Evolutionary conservation across 2,113 vertebrate genomes (phyloP), one percentile per base, ranked within the genome.

Genomic region (Rhinoderma darwinii): DNA sequence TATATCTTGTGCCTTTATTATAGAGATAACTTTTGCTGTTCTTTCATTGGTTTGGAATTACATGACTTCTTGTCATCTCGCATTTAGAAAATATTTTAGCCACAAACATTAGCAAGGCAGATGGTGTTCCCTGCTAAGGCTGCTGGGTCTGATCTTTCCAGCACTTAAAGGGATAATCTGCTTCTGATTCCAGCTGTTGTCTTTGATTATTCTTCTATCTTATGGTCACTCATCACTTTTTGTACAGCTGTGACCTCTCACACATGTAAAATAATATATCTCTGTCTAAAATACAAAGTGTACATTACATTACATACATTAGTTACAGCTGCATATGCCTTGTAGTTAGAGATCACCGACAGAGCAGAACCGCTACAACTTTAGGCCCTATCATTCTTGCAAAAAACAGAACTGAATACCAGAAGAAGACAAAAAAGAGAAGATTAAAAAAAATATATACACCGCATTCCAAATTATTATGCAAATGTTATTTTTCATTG

Each of bases 121-220:
- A 84, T 84, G 83, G 83, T 84, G 83, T n/a, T 84, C 68, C 27
- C 66, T 84, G 70, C 82, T 84, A 84, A 84, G 35, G 83, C 83
- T 84, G 68, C 47, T 22, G 51, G 47, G 73, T 84, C 22, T 84
- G 47, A 84, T 59, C 83, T 84, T 84, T 74, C 68, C 83, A 44
- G 70, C 50, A 84, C 70, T 84, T 59, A 59, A 84, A 75, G 75
- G 32, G 83, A 84, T 84, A 84, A 84, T 84, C 83, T 84, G 73
- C 70, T 27, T 75, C 70, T 75, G 25, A 75, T n/a, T 84, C 70
- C 83, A 84, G 83, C 83, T 84, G 83, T 84, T 84, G 68, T 73
- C 82, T 74, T 61, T 84, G 83, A 75, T 75, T 75, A 39, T 75
- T 75, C 83, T 84, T 74, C 70, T 30, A 37, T 41, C 37, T 70